A percentile compares a stretch with the other conserved stretches of the same genome.
These are phyloP conservation scores for Leptoclinus maculatus DNA, from an alignment of 2,797 vertebrate species.

Conservation along the genomic window DNA sequence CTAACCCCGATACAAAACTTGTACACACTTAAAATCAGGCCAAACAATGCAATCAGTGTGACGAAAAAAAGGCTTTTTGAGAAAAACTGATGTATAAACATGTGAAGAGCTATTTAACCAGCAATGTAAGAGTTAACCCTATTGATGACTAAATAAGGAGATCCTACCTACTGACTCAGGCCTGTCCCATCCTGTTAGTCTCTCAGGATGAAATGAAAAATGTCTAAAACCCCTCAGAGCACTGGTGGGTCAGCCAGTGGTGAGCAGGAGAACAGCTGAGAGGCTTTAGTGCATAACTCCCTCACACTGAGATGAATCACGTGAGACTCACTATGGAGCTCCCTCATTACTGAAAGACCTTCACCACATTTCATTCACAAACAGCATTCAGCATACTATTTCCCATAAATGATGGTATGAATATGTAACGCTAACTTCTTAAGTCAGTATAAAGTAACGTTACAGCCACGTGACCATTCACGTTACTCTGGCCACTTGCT, in stretches of 20 bases:
- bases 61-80: not conserved
- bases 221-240: conserved; percentile 1
- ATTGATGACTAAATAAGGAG: not conserved
- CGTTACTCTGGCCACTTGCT: not conserved
- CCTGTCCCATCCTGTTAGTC: not conserved
- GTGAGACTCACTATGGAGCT: conserved; percentile 30
- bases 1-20: not conserved
- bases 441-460: too few species aligned
- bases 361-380: not conserved
- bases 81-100: not conserved
- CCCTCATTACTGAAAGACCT: conserved; percentile 13
- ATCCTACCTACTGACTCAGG: conserved; percentile 23
- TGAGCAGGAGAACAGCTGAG: conserved; percentile 21
- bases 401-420: not conserved
- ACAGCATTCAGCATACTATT: not conserved
- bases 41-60: not conserved
- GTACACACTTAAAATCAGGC: not conserved
- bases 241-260: not conserved
- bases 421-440: not conserved
- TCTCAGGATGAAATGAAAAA: not conserved
- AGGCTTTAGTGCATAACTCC: conserved; percentile 41
- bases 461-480: not conserved
- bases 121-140: not conserved
- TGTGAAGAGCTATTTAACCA: not conserved
- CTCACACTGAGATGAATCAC: conserved; percentile 59